Percentiles rank a stretch among this genome's conserved stretches.
Evolutionary conservation across 2,113 vertebrate genomes (phyloP).

Genomic region (Platichthys stellatus): DNA sequence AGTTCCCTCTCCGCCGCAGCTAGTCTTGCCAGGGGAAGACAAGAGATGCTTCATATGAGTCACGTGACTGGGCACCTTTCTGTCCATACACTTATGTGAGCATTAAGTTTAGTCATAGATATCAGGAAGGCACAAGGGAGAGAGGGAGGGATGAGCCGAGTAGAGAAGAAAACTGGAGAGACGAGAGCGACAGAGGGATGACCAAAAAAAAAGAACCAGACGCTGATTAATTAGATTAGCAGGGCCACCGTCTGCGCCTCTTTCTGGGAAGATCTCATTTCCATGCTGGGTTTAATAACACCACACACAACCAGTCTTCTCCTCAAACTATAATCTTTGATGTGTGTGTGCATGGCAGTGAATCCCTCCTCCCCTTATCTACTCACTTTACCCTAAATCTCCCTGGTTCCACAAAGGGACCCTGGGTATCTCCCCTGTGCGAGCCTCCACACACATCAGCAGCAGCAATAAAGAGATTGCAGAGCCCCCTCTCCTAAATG

Average conservation of each 20-base stretch:
- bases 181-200: slow-evolving; percentile 16
- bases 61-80: slow-evolving; percentile 42
- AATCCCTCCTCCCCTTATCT: slow-evolving; percentile 66
- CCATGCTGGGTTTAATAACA: slow-evolving; percentile 75
- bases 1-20: neutral
- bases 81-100: slow-evolving; percentile 4
- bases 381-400: slow-evolving; percentile 76
- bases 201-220: slow-evolving; percentile 46
- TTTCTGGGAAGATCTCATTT: slow-evolving; percentile 76
- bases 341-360: slow-evolving; percentile 22
- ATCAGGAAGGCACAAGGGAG: slow-evolving; percentile 14
- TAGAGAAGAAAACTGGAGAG: slow-evolving; percentile 16
- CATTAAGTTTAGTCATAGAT: slow-evolving; percentile 25
- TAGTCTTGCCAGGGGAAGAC: slow-evolving; percentile 8
- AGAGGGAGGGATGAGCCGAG: slow-evolving; percentile 6
- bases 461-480: slow-evolving; percentile 72
- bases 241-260: slow-evolving; percentile 56
- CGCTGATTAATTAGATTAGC: slow-evolving; percentile 80
- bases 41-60: slow-evolving; percentile 31
- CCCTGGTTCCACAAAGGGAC: slow-evolving; percentile 69
- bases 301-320: slow-evolving; percentile 30
- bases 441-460: slow-evolving; percentile 54
- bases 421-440: slow-evolving; percentile 58
- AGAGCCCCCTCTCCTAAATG: slow-evolving; percentile 80
- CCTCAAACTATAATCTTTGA: slow-evolving; percentile 47